Percentiles rank a stretch among this genome's conserved stretches.
Evolutionary conservation across 2,888 invertebrate species (phyloP).

Genomic region (Leptinotarsa tumamoca): DNA sequence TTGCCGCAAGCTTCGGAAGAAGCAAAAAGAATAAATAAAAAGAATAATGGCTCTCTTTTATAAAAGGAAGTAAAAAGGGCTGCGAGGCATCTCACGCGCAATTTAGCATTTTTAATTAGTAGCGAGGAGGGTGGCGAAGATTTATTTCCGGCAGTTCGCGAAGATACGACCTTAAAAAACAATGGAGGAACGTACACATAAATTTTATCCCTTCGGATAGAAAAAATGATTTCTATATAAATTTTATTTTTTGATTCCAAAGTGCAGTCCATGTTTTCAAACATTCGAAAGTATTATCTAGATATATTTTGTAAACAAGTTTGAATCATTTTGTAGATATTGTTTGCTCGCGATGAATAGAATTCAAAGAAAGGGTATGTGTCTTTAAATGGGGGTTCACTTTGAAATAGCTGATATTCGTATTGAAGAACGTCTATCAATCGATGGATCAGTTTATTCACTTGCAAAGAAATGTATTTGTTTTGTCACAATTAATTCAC

Average conservation of each 20-base stretch:
- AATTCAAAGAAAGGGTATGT: too few species aligned
- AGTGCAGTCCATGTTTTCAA: too few species aligned
- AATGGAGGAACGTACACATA: conserved; percentile 43
- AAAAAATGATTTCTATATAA: conserved; percentile 28
- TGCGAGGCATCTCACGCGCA: conserved; percentile 62
- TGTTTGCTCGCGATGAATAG: too few species aligned
- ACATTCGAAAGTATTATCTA: too few species aligned
- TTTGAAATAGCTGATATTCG: too few species aligned
- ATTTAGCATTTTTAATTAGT: conserved; percentile 67
- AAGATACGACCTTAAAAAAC: conserved; percentile 43
- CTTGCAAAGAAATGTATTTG: too few species aligned
- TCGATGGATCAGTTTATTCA: too few species aligned
- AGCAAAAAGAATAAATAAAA: conserved; percentile 42
- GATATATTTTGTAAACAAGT: too few species aligned
- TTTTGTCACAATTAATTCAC: too few species aligned
- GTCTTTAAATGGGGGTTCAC: too few species aligned
- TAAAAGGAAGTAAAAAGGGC: conserved; percentile 51
- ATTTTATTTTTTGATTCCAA: background rate
- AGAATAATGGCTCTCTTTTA: conserved; percentile 45
- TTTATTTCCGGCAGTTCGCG: conserved; percentile 60
- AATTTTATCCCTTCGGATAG: conserved; percentile 43
- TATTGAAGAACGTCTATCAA: too few species aligned
- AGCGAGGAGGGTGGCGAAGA: conserved; percentile 60
- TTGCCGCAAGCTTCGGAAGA: conserved; percentile 33
- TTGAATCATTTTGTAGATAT: too few species aligned